phyloP scores from a whole-genome alignment of 2,888 invertebrate genomes.

The Limnephilus auricula region DNA sequence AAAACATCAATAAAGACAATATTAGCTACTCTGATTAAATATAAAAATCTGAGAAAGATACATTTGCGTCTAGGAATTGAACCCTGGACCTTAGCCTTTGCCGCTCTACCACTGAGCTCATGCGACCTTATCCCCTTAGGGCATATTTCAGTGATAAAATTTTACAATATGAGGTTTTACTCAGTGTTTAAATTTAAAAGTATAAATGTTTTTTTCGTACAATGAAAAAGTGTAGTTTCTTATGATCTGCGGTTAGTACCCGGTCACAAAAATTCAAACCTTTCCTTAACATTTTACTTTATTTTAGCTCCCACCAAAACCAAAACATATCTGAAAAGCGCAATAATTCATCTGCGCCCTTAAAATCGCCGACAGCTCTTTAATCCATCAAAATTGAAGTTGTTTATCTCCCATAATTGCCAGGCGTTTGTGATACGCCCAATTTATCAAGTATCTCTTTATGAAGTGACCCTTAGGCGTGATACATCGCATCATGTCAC shows the following conservation, averaged over 20 bases:
- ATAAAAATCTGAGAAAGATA: too few relatives aligned
- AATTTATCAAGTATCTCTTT: background rate
- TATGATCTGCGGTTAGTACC: too few relatives aligned
- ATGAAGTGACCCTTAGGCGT: background rate
- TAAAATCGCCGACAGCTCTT: background rate
- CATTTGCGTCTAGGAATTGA: too few relatives aligned
- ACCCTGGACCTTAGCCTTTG: too few relatives aligned
- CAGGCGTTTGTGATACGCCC: background rate
- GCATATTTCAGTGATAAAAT: too few relatives aligned
- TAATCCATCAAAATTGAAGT: background rate
- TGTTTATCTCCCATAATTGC: background rate
- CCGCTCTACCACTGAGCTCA: too few relatives aligned
- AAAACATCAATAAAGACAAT: too few relatives aligned
- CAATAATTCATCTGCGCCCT: background rate
- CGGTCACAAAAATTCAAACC: background rate
- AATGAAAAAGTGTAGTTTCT: background rate
- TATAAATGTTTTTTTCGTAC: too few relatives aligned
- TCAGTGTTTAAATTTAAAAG: too few relatives aligned
- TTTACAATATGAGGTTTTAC: too few relatives aligned
- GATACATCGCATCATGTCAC: conserved; percentile 7
- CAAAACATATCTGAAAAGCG: background rate
- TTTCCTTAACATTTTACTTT: background rate
- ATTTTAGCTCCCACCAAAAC: background rate
- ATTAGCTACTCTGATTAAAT: too few relatives aligned
- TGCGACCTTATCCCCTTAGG: too few relatives aligned